Evolutionary conservation across 2,113 vertebrate genomes (phyloP).

Genomic region (Oostethus manadensis): DNA sequence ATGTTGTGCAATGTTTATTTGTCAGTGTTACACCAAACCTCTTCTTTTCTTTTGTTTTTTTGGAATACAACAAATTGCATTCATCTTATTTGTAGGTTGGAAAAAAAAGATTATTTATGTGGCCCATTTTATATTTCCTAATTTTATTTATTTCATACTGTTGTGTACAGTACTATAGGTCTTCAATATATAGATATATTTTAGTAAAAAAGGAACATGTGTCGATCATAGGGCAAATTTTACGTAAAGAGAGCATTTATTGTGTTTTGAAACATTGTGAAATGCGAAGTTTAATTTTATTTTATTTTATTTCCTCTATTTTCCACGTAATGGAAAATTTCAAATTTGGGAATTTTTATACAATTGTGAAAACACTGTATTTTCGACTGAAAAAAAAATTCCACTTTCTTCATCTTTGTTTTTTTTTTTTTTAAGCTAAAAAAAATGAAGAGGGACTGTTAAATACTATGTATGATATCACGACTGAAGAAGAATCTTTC

Average conservation of each 20-base stretch:
- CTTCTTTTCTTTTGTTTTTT: constrained; percentile 62
- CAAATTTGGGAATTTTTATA: constrained; percentile 99
- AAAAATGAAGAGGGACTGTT: constrained; percentile 98
- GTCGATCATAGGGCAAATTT: constrained; percentile 99
- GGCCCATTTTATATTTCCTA: constrained; percentile 99
- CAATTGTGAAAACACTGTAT: constrained; percentile 99
- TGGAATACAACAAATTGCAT: constrained; percentile 86
- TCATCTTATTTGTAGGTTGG: constrained; percentile 99
- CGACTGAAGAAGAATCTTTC: constrained; percentile 95
- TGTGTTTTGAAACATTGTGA: constrained; percentile 99
- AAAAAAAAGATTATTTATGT: constrained; percentile 97
- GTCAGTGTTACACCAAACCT: constrained; percentile 99
- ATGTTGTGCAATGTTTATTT: constrained; percentile 98
- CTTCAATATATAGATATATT: constrained; percentile 99
- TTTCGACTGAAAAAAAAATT: constrained; percentile 98
- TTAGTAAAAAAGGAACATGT: constrained; percentile 99
- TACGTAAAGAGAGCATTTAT: constrained; percentile 99
- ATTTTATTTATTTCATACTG: constrained; percentile 99
- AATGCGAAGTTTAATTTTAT: constrained; percentile 99
- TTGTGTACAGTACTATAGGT: constrained; percentile 99
- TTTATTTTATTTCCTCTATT: constrained; percentile 96
- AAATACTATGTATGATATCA: constrained; percentile 99
- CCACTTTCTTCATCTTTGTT: constrained; percentile 98
- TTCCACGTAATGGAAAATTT: constrained; percentile 98
- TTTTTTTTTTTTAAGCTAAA: constrained; percentile 89